Conservation (phyloP, 2,113 vertebrate species). For the Dolichallabes microphthalmus region DNA sequence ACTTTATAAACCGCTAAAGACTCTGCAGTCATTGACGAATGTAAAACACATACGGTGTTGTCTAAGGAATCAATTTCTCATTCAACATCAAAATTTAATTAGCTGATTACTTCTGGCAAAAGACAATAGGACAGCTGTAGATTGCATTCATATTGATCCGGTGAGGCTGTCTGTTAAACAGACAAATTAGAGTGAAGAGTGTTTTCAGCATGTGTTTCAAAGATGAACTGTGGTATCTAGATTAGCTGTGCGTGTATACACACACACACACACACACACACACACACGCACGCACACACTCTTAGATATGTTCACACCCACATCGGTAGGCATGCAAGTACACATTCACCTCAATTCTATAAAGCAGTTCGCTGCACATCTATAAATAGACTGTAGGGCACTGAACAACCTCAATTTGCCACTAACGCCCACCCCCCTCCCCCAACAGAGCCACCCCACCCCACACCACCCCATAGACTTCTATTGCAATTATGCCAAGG, state of each 20-base stretch:
- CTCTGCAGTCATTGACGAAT: constrained; percentile 35
- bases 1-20: constrained; percentile 39
- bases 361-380: constrained; percentile 71
- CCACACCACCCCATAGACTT: constrained; percentile 65
- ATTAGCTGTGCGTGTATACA: constrained; percentile 14
- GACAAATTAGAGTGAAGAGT: constrained; percentile 47
- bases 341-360: constrained; percentile 66
- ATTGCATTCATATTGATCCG: constrained; percentile 51
- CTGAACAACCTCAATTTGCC: constrained; percentile 74
- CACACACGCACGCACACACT: not conserved
- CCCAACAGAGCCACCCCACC: constrained; percentile 28
- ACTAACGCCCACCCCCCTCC: constrained; percentile 37
- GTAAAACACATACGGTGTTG: constrained; percentile 44
- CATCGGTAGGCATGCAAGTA: constrained; percentile 59
- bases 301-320: constrained; percentile 48
- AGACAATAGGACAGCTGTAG: constrained; percentile 46
- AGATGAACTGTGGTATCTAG: constrained; percentile 54
- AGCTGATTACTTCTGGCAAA: constrained; percentile 44
- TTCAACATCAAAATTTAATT: constrained; percentile 52
- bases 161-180: constrained; percentile 34
- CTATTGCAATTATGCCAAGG: constrained; percentile 76
- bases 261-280: constrained; percentile 49
- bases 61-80: constrained; percentile 51
- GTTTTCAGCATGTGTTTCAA: constrained; percentile 49
- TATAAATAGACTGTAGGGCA: constrained; percentile 78